phyloP scores from a whole-genome alignment of 2,113 vertebrate species.

The Mustela lutreola region DNA sequence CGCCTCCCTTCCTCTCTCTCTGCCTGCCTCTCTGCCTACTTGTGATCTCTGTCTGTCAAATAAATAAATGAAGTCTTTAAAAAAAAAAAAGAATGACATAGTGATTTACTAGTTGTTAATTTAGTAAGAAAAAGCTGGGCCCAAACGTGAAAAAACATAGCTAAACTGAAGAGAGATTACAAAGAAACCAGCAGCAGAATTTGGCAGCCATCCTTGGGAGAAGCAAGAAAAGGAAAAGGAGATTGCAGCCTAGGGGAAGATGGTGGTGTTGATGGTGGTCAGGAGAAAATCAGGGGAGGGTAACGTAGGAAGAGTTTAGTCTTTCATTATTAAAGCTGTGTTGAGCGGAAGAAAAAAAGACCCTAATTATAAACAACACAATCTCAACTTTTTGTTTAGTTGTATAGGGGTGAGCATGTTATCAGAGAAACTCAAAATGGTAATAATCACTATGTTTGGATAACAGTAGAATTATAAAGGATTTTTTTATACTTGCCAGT shows the following conservation, averaged over 20 bases:
- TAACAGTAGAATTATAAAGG: not conserved
- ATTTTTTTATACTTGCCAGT: not conserved
- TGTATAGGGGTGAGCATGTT: not conserved
- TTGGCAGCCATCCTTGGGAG: not conserved
- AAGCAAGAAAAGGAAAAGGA: not conserved
- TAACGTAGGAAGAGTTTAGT: not conserved
- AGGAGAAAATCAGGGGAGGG: constrained; percentile 6
- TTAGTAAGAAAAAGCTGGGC: not conserved
- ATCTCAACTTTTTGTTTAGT: not conserved
- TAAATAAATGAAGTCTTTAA: too few species aligned
- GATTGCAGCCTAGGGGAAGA: not conserved
- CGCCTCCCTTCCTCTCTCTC: too few species aligned
- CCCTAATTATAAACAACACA: not conserved
- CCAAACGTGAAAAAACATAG: not conserved
- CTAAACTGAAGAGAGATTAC: constrained; percentile 24
- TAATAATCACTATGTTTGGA: not conserved
- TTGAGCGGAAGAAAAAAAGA: not conserved
- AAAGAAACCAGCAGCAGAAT: constrained; percentile 46
- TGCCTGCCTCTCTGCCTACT: too few species aligned
- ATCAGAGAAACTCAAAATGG: constrained; percentile 19
- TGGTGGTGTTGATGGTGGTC: not conserved
- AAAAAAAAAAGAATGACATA: not conserved
- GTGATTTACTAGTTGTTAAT: constrained; percentile 24
- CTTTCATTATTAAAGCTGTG: constrained; percentile 6
- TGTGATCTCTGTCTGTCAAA: too few species aligned